Evolutionary conservation across 2,888 invertebrate genomes (phyloP), one percentile per base, ranked within the genome.

Genomic region (Boloria selene): DNA sequence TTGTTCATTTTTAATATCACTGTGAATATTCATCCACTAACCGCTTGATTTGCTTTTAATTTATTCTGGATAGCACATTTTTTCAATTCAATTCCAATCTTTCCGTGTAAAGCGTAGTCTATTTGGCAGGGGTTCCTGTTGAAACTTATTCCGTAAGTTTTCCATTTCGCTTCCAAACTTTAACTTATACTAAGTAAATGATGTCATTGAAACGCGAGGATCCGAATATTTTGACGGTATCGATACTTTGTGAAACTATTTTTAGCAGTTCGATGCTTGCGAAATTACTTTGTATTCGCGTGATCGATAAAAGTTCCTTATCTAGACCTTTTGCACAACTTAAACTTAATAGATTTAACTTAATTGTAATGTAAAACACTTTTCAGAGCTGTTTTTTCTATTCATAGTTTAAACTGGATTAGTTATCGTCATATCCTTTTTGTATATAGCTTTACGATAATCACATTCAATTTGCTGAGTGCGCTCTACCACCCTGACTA

Each of bases 401-500:
- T 10, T 38, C 31, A 38, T 38, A 38, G 7, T 38, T 38, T 7
- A 38, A 38, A 38, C 31, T 38, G 31, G 31, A 3, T 38, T 38
- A 10, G 31, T 38, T 38, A 38, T 38, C 31, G 38, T 17, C 10
- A 13, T 22, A 22, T 55, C 13, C 10, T 2, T 45, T 45, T 56
- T 52, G 4, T n/a, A 42, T 60, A 44, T 45, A 61, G 44, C 26
- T n/a, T 26, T 44, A n/a, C 44, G 3, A 44, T 61, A 17, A 51
- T 44, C 42, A 44, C 16, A 18, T 52, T 31, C 42, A 62, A 55
- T 54, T 55, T 62, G 47, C n/a, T 72, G 74, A 77, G 77, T 75
- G 78, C 72, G 44, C 70, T 67, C 62, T 59, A 55, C 55, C 64
- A 47, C 58, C 54, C 55, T 65, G 69, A 63, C 64, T 62, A 66